These are phyloP conservation scores for Ischnura elegans DNA, from an alignment of 2,888 invertebrate species.

Conservation along the genomic window DNA sequence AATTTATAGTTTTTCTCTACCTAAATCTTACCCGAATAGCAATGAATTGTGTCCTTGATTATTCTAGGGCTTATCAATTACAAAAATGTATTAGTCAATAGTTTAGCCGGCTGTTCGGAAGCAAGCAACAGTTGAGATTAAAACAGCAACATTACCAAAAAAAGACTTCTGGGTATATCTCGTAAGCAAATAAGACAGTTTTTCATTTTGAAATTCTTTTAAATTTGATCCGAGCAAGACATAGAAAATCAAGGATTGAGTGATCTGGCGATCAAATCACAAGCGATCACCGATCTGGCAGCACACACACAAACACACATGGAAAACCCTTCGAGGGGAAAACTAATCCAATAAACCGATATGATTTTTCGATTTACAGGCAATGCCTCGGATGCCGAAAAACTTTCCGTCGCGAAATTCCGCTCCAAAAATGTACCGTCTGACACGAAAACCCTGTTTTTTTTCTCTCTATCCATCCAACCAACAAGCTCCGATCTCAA, in stretches of 20 bases:
- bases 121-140: too few species aligned
- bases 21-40: too few species aligned
- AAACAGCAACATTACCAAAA: too few species aligned
- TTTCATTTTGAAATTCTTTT: too few species aligned
- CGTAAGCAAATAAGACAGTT: too few species aligned
- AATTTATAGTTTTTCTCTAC: too few species aligned
- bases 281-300: background rate
- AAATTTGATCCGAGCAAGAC: background rate
- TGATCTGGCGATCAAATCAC: background rate
- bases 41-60: too few species aligned
- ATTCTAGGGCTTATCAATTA: too few species aligned
- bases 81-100: too few species aligned
- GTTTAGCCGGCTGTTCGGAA: too few species aligned
- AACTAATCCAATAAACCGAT: constrained; percentile 24
- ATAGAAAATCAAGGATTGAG: background rate
- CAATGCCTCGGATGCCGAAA: background rate
- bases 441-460: background rate
- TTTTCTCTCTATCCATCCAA: background rate
- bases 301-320: background rate
- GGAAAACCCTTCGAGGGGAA: background rate
- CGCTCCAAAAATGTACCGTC: background rate
- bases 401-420: background rate
- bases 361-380: background rate
- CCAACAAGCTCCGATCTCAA: background rate
- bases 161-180: too few species aligned